Percentiles rank a stretch among this genome's conserved stretches.
phyloP scores from a whole-genome alignment of 2,797 vertebrate genomes.

The Micromesistius poutassou region DNA sequence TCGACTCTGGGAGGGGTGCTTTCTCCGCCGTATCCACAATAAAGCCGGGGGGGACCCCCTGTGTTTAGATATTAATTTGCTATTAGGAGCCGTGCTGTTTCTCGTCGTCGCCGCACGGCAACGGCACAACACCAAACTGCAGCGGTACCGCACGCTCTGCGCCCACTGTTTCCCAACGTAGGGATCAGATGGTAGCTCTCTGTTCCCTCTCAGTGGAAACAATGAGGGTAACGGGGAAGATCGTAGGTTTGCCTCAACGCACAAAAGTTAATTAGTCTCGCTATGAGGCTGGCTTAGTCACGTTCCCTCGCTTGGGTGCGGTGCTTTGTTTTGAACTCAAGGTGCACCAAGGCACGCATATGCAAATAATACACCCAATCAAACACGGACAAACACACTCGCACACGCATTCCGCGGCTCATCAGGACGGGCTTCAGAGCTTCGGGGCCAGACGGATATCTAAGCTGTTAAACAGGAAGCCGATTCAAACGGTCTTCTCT shows the following conservation, averaged over 20 bases:
- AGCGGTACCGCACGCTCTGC: slow-evolving; percentile 45
- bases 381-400: slow-evolving; percentile 19
- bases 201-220: slow-evolving; percentile 58
- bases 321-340: slow-evolving; percentile 42
- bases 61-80: slow-evolving; percentile 54
- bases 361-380: slow-evolving; percentile 17
- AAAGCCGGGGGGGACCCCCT: slow-evolving; percentile 42
- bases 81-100: slow-evolving; percentile 46
- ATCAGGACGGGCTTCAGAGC: slow-evolving; percentile 24
- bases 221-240: slow-evolving; percentile 49
- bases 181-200: slow-evolving; percentile 50
- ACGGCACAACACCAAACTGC: slow-evolving; percentile 50
- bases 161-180: slow-evolving; percentile 56
- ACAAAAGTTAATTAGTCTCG: slow-evolving; percentile 52
- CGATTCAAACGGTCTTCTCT: slow-evolving; percentile 7
- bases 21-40: slow-evolving; percentile 56
- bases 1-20: slow-evolving; percentile 38
- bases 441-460: slow-evolving; percentile 16
- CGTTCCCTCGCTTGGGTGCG: slow-evolving; percentile 37
- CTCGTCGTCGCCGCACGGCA: slow-evolving; percentile 49
- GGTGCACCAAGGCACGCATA: slow-evolving; percentile 35
- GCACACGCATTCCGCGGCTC: slow-evolving; percentile 14
- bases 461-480: slow-evolving; percentile 29
- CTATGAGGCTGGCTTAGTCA: slow-evolving; percentile 43
- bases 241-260: slow-evolving; percentile 43